Evolutionary conservation across 1,140 invertebrate genomes (phyloP), one percentile per base, ranked within the genome.

Genomic region (Drosophila punjabiensis): DNA sequence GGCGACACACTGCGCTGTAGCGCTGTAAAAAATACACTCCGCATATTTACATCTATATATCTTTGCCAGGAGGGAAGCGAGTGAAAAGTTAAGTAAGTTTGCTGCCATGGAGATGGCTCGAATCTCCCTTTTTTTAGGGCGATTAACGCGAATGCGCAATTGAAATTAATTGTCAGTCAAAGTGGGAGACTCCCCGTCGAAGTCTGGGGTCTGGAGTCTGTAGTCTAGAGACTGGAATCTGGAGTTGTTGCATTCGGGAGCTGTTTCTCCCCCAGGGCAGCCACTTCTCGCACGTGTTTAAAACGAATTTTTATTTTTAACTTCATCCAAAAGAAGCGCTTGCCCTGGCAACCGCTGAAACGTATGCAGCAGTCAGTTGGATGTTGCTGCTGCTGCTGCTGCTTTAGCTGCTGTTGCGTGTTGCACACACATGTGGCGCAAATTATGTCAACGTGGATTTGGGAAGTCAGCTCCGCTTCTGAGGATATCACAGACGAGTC

Each of bases 91-190:
- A 48, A 60, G 67, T 55, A 84, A 76, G 37, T 59, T 53, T 32
- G 66, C 55, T 48, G 28, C 66, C 66, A 64, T 50, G 63, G 37
- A 67, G n/a, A 45, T 70, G 37, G 32, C 65, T 48, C 41, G 47
- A 28, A 52, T 52, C 37, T 33, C 58, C 61, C 63, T 63, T 56
- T 67, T 70, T 88, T 89, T 69, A 76, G 76, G 64, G 82, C 86
- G 86, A 90, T 90, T 90, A 90, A 86, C 86, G 86, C 82, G 82
- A 86, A 90, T 81, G 82, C 82, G 87, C 86, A 90, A 90, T 90
- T 90, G 86, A 90, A 90, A 90, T 90, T 90, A 90, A 90, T 90
- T 90, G 79, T 90, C 86, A 89, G 87, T 90, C 86, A 86, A 86
- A 90, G 78, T 80, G 85, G 83, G 70, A 45, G 32, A 14, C 35